Conservation (phyloP, 2,113 vertebrate genomes). For the Anas platyrhynchos region DNA sequence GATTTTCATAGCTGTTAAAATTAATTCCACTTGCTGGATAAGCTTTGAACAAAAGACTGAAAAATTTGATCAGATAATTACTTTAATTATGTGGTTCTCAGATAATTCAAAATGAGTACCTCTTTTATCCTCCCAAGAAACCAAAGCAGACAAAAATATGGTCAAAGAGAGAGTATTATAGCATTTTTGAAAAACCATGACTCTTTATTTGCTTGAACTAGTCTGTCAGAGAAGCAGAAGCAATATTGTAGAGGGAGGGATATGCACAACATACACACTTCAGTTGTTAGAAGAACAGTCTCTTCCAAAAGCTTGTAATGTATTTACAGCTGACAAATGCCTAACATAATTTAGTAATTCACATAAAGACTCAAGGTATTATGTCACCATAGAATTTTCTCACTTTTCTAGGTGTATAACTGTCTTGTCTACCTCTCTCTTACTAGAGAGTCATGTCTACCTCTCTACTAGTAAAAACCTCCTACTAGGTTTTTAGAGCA, state of each 20-base stretch:
- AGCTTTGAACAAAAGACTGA: background rate
- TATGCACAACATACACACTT: rapidly evolving
- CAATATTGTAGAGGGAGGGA: background rate
- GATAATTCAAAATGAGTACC: background rate
- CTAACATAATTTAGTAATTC: background rate
- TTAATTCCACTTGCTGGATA: background rate
- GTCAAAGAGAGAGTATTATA: constrained; percentile 1
- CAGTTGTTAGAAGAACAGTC: background rate
- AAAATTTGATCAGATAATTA: constrained; percentile 20
- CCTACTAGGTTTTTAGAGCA: background rate
- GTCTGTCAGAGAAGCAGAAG: background rate
- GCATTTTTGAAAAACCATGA: constrained; percentile 7
- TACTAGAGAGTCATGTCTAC: background rate
- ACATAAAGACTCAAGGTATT: background rate
- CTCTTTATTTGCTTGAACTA: background rate
- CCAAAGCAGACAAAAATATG: background rate
- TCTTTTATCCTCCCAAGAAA: background rate
- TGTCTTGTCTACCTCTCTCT: background rate
- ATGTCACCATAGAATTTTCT: background rate
- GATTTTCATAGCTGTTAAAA: background rate
- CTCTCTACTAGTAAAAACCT: background rate
- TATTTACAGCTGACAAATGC: background rate
- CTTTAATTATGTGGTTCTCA: constrained; percentile 15
- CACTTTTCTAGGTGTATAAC: background rate
- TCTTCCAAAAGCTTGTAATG: background rate